Evolutionary conservation across 2,888 invertebrate species (phyloP).

Genomic region (Platypus cylindrus): DNA sequence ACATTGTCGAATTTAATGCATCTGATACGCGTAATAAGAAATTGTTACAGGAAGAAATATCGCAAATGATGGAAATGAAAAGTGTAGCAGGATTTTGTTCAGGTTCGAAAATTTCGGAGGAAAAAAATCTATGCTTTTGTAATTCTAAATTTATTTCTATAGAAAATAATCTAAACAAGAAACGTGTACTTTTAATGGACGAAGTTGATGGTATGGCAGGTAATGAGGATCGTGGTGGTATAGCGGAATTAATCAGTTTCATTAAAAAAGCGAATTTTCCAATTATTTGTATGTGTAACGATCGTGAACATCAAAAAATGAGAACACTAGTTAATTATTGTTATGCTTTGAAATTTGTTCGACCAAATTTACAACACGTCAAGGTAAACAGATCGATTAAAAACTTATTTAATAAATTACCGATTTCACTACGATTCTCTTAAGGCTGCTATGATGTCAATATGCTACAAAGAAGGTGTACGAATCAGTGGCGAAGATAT

Average conservation of each 20-base stretch:
- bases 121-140: background rate
- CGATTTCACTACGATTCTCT: slow-evolving; percentile 14
- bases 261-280: slow-evolving; percentile 83
- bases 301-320: slow-evolving; percentile 86
- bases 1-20: slow-evolving; percentile 91
- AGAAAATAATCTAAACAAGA: slow-evolving; percentile 40
- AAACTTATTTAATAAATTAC: too few relatives aligned
- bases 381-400: slow-evolving; percentile 49
- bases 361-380: slow-evolving; percentile 82
- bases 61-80: slow-evolving; percentile 65
- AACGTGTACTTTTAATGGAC: slow-evolving; percentile 96
- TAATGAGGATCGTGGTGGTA: slow-evolving; percentile 95
- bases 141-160: background rate
- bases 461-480: slow-evolving; percentile 84
- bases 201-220: slow-evolving; percentile 99
- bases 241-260: slow-evolving; percentile 83
- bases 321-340: slow-evolving; percentile 86
- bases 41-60: slow-evolving; percentile 69
- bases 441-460: slow-evolving; percentile 78
- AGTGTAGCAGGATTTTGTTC: slow-evolving; percentile 58
- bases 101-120: slow-evolving; percentile 37
- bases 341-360: slow-evolving; percentile 77
- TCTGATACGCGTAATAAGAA: slow-evolving; percentile 91
- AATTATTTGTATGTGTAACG: slow-evolving; percentile 96
- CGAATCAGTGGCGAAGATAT: slow-evolving; percentile 65